phyloP scores from a whole-genome alignment of 2,113 vertebrate genomes.

The Stercorarius parasiticus region DNA sequence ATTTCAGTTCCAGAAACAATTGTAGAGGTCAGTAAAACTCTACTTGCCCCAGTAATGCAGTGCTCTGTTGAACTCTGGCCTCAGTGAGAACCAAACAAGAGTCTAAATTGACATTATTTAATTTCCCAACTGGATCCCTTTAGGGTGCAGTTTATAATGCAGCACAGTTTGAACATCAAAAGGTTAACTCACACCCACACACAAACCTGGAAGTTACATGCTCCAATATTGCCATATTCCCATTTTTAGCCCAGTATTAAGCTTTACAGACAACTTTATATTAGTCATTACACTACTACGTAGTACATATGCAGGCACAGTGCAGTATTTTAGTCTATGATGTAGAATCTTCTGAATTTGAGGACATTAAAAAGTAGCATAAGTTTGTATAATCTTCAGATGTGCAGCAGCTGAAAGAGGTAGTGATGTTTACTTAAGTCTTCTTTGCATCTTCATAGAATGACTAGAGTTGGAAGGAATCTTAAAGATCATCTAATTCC shows the following conservation, averaged over 20 bases:
- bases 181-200: background rate
- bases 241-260: background rate
- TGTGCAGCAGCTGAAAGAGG: background rate
- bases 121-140: background rate
- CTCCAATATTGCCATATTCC: background rate
- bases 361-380: background rate
- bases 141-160: background rate
- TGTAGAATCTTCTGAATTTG: background rate
- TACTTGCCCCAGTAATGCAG: background rate
- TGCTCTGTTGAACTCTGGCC: background rate
- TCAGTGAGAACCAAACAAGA: background rate
- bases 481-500: background rate
- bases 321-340: background rate
- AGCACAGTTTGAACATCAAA: background rate
- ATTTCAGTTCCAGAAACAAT: background rate
- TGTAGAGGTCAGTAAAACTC: background rate
- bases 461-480: background rate
- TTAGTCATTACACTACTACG: background rate
- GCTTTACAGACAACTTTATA: background rate
- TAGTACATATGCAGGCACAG: background rate
- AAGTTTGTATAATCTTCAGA: background rate
- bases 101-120: background rate
- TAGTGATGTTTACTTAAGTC: rapidly evolving
- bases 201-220: background rate
- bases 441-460: background rate